phyloP scores from a whole-genome alignment of 2,797 vertebrate genomes.

The Enteromius afrohamiltoni region DNA sequence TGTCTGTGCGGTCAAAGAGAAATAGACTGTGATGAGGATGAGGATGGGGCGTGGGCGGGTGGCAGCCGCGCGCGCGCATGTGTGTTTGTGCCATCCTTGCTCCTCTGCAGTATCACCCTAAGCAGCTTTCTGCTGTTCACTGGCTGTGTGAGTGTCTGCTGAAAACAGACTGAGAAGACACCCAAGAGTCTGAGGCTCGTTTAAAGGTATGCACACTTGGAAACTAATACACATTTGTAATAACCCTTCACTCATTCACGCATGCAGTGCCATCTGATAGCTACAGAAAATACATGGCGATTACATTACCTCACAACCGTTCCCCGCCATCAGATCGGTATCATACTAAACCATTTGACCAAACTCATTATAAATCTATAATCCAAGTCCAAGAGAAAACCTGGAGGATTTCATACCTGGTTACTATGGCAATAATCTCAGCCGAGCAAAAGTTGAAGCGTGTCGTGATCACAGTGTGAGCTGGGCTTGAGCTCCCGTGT shows the following conservation, averaged over 20 bases:
- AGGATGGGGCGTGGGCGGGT: slow-evolving; percentile 32
- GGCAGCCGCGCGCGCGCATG: neutral
- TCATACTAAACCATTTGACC: neutral
- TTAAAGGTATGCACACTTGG: slow-evolving; percentile 13
- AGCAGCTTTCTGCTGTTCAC: slow-evolving; percentile 41
- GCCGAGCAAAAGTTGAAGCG: slow-evolving; percentile 8
- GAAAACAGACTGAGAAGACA: slow-evolving; percentile 35
- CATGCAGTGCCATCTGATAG: neutral
- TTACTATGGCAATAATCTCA: slow-evolving; percentile 57
- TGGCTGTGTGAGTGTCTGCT: slow-evolving; percentile 22
- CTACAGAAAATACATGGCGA: neutral
- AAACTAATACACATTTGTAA: neutral
- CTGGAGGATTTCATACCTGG: slow-evolving; percentile 25
- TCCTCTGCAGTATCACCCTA: slow-evolving; percentile 45
- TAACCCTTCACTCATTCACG: neutral
- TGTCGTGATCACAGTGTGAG: slow-evolving; percentile 33
- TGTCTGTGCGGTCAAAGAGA: slow-evolving; percentile 39
- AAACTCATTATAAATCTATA: slow-evolving; percentile 36
- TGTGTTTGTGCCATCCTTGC: slow-evolving; percentile 8
- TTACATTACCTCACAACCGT: neutral
- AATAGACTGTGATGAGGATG: slow-evolving; percentile 42
- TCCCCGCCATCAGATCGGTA: neutral
- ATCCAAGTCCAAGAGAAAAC: slow-evolving; percentile 29
- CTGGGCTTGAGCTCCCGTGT: neutral
- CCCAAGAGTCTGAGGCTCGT: slow-evolving; percentile 40